Base-by-base conservation (phyloP, 2,797 vertebrate genomes). In the Danio kyathit region DNA sequence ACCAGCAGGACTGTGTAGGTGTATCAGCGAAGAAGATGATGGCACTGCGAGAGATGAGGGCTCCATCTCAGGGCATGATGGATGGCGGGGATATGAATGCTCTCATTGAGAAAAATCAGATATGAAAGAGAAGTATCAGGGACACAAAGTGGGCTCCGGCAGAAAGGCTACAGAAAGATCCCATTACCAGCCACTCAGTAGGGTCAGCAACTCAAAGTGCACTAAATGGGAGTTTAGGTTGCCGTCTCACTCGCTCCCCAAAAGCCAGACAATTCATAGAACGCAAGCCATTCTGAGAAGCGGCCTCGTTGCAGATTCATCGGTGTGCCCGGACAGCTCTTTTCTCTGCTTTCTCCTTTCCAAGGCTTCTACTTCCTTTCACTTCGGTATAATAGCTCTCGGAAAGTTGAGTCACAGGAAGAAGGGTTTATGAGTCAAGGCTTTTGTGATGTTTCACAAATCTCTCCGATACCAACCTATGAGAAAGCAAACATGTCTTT, bases 221-320 rank as follows among this genome's bases (percentile, higher is more conserved):
- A 83, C 81, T 87, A 84, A 83, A 88, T 74, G 71, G 78, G 74
- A 89, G 89, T 86, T 86, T 87, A 81, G 88, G 87, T 89, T 87
- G 88, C 83, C 74, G 60, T 84, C 82, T 54, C 69, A 88, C 85
- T 87, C 76, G n/a, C 72, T 88, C 76, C 84, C 82, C 87, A 82
- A 91, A 89, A 90, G 83, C 79, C 79, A 83, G 88, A 85, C 84
- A 87, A 89, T 89, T 89, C 88, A 88, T 88, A 86, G 59, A 19
- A 76, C n/a, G 16, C 29, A 60, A 90, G 29, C 13, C 82, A 76
- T 57, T 79, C 65, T 57, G 61, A 65, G 57, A 75, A 81, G 81
- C 40, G 75, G 70, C 76, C 51, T 43, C 38, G 11, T 56, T 80
- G 77, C 57, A 74, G 81, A 76, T 76, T 82, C 63, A 76, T 74